Percentiles rank a stretch among this genome's conserved stretches.
phyloP scores from a whole-genome alignment of 2,888 invertebrate species.

The Pseudococcus viburni region DNA sequence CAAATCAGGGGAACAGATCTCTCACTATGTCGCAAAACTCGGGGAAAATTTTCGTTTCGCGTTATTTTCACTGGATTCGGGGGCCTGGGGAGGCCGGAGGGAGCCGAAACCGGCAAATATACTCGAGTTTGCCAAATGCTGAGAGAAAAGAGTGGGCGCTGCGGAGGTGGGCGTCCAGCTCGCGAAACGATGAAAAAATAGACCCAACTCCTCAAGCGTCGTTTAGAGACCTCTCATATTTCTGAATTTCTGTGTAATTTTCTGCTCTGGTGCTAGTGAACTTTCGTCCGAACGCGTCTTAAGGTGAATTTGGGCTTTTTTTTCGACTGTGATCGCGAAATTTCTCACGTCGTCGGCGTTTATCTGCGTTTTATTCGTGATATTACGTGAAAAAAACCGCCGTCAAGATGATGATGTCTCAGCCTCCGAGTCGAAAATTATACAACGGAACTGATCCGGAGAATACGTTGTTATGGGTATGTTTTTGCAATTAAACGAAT shows the following conservation, averaged over 20 bases:
- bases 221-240: conserved; percentile 61
- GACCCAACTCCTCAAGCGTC: conserved; percentile 35
- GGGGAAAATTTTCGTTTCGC: conserved; percentile 4
- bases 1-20: conserved; percentile 14
- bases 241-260: conserved; percentile 59
- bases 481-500: conserved; percentile 67
- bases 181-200: conserved; percentile 55
- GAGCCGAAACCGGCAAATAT: neutral
- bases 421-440: conserved; percentile 67
- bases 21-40: neutral
- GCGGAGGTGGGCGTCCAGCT: conserved; percentile 62
- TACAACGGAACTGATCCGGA: conserved; percentile 68
- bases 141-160: conserved; percentile 57
- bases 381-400: neutral
- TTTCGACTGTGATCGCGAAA: neutral
- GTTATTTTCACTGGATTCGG: conserved; percentile 13
- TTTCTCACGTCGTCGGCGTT: neutral
- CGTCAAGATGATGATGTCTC: conserved; percentile 68
- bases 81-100: neutral
- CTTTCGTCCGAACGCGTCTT: conserved; percentile 19
- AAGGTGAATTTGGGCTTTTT: conserved; percentile 46
- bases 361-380: neutral
- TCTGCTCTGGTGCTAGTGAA: conserved; percentile 61
- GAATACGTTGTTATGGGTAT: conserved; percentile 71
- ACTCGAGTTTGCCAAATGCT: conserved; percentile 50